These are phyloP conservation scores for Agonopterix subpropinquella DNA, from an alignment of 2,888 invertebrate genomes.

Conservation along the genomic window DNA sequence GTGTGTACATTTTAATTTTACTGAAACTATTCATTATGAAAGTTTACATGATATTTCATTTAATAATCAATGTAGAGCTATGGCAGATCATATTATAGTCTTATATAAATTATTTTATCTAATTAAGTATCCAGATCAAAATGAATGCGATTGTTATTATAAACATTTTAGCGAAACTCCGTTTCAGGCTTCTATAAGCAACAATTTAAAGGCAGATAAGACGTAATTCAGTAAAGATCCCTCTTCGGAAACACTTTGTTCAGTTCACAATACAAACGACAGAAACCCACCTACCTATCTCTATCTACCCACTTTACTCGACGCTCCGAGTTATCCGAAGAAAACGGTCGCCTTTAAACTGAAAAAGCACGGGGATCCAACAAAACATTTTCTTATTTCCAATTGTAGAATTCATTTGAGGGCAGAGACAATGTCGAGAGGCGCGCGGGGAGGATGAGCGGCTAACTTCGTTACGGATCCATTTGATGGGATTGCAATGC, in stretches of 20 bases:
- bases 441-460: conserved; percentile 75
- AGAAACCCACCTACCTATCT: conserved; percentile 16
- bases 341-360: conserved; percentile 69
- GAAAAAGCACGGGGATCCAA: conserved; percentile 71
- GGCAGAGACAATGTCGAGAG: conserved; percentile 74
- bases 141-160: not conserved
- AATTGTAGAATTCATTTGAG: conserved; percentile 77
- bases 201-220: conserved; percentile 31
- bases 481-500: conserved; percentile 85
- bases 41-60: too few species aligned
- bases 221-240: conserved; percentile 40
- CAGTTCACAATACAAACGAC: conserved; percentile 24
- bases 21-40: too few species aligned
- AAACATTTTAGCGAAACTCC: not conserved
- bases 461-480: conserved; percentile 87
- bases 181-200: conserved; percentile 20
- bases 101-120: too few species aligned
- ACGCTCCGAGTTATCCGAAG: conserved; percentile 52
- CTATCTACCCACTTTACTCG: conserved; percentile 16
- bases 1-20: too few species aligned
- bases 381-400: conserved; percentile 77
- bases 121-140: not conserved
- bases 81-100: too few species aligned
- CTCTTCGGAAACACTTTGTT: conserved; percentile 35
- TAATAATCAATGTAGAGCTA: too few species aligned